A percentile compares a stretch with the other conserved stretches of the same genome.
Conservation (phyloP, 2,888 invertebrate species). For the Luperina nickerlii region DNA sequence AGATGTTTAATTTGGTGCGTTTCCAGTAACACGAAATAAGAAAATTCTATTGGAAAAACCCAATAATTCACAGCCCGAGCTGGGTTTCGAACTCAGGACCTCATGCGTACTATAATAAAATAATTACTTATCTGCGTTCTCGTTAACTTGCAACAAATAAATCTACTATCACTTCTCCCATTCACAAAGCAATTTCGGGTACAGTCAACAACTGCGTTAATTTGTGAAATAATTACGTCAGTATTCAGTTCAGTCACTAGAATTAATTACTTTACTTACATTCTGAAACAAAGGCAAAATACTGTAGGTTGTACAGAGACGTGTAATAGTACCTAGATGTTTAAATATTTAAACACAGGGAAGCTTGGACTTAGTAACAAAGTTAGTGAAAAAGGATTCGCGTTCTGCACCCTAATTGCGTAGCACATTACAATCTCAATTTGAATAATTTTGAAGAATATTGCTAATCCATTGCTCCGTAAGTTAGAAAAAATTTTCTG, state of each 20-base stretch:
- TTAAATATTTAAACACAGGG: conserved; percentile 28
- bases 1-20: too few relatives aligned
- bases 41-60: background rate
- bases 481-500: too few relatives aligned
- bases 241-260: conserved; percentile 25
- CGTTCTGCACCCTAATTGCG: background rate
- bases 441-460: too few relatives aligned
- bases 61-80: background rate
- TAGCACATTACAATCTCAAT: too few relatives aligned
- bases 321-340: conserved; percentile 5
- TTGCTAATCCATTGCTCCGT: too few relatives aligned
- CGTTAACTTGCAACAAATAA: background rate
- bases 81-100: background rate
- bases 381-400: background rate
- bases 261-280: conserved; percentile 48
- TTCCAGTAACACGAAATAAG: too few relatives aligned
- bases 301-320: background rate
- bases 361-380: background rate
- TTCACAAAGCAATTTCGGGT: conserved; percentile 9
- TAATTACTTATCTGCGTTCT: background rate
- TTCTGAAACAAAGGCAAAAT: conserved; percentile 29
- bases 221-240: conserved; percentile 40
- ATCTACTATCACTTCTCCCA: background rate
- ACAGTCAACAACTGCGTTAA: conserved; percentile 25
- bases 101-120: background rate